Evolutionary conservation across 2,888 invertebrate species (phyloP).

Genomic region (Drosophila silvestris): DNA sequence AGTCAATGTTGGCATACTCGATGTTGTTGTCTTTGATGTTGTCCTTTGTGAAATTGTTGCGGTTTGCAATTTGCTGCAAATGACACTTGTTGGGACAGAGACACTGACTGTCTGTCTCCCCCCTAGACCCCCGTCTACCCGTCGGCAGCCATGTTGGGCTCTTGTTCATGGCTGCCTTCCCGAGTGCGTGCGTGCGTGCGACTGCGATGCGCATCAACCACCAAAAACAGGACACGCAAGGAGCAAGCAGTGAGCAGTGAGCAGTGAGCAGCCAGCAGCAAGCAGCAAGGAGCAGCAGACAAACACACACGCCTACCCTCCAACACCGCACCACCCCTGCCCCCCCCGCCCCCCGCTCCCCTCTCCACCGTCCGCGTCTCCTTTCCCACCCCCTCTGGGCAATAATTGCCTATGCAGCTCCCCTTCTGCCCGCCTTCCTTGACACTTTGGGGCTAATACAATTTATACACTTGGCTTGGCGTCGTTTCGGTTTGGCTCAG

Average conservation of each 20-base stretch:
- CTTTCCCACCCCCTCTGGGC: not conserved
- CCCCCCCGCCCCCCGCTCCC: not conserved
- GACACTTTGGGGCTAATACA: slow-evolving; percentile 80
- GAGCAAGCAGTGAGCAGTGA: not conserved
- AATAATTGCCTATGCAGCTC: slow-evolving; percentile 65
- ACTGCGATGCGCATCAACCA: slow-evolving; percentile 71
- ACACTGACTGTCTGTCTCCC: slow-evolving; percentile 11
- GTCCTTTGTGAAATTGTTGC: slow-evolving; percentile 82
- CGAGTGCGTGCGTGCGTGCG: slow-evolving; percentile 60
- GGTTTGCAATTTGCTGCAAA: slow-evolving; percentile 84
- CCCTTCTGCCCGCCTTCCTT: slow-evolving; percentile 46
- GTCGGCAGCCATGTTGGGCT: slow-evolving; percentile 70
- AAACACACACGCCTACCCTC: slow-evolving; percentile 16
- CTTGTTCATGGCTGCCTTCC: slow-evolving; percentile 36
- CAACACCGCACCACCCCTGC: not conserved
- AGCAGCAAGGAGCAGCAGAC: slow-evolving; percentile 16
- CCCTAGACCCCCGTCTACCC: not conserved
- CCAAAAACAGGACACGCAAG: slow-evolving; percentile 26
- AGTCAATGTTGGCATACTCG: slow-evolving; percentile 12
- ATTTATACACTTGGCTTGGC: slow-evolving; percentile 81
- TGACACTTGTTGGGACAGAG: slow-evolving; percentile 73
- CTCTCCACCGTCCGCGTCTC: not conserved
- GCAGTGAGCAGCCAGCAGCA: not conserved
- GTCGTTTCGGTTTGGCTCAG: slow-evolving; percentile 75
- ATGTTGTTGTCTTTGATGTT: slow-evolving; percentile 34